Conservation (phyloP, 2,113 vertebrate species). For the Lampris incognitus region DNA sequence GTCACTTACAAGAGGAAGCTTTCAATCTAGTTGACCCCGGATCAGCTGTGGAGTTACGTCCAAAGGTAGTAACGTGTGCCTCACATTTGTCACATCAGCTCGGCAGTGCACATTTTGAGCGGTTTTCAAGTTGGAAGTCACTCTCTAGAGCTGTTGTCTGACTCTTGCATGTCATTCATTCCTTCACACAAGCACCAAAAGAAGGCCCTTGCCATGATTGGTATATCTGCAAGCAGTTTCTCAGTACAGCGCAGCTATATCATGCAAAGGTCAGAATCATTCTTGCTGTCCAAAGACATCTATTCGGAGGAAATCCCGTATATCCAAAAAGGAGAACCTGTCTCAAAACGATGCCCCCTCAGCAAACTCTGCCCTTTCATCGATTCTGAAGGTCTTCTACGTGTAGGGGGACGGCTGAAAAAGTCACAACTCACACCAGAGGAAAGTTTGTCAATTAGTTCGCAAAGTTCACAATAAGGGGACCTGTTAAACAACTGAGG, state of each 20-base stretch:
- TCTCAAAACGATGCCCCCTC: not conserved
- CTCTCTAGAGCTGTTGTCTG: constrained; percentile 17
- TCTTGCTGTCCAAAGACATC: constrained; percentile 2
- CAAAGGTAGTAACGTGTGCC: too few species aligned
- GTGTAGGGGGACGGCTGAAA: too few species aligned
- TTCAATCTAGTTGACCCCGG: too few species aligned
- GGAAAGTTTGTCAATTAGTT: constrained; percentile 17
- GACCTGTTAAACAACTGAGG: too few species aligned
- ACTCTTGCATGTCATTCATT: too few species aligned
- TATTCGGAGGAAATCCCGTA: not conserved
- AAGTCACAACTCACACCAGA: not conserved
- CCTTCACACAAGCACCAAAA: not conserved
- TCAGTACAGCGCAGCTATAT: not conserved
- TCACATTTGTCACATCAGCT: too few species aligned
- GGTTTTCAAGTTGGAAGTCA: not conserved
- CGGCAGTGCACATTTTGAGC: not conserved
- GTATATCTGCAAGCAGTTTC: too few species aligned
- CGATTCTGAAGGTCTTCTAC: not conserved
- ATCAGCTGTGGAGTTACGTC: too few species aligned
- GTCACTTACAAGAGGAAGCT: too few species aligned
- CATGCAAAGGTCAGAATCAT: not conserved
- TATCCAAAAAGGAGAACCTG: not conserved
- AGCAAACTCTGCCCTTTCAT: constrained; percentile 18
- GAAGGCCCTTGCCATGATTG: not conserved
- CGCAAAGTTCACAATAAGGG: not conserved